Conservation (phyloP, 2,113 vertebrate genomes). For the Calonectris borealis region DNA sequence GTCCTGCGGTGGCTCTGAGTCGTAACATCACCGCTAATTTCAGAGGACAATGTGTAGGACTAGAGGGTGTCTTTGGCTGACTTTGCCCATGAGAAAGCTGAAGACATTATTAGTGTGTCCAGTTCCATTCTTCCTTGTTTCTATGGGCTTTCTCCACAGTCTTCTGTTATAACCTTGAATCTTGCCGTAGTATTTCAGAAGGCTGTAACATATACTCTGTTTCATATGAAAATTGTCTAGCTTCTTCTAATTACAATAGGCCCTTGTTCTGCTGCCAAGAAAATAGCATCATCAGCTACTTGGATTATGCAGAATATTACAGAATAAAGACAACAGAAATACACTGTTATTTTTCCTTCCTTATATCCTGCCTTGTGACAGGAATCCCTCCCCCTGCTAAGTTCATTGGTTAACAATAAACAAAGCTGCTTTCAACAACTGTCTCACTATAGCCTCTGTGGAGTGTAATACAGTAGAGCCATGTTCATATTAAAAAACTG, state of each 20-base stretch:
- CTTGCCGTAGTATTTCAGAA: not conserved
- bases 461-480: not conserved
- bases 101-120: not conserved
- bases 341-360: constrained; percentile 25
- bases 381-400: not conserved
- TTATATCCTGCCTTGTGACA: not conserved
- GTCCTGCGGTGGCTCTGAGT: not conserved
- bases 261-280: constrained; percentile 25
- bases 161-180: not conserved
- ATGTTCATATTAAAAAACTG: not conserved
- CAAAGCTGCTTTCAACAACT: constrained; percentile 10
- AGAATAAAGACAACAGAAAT: constrained; percentile 18
- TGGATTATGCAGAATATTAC: not conserved
- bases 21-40: not conserved
- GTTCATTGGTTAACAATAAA: constrained; percentile 14
- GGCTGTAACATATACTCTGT: not conserved
- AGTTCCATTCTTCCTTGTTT: not conserved
- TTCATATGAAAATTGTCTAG: not conserved
- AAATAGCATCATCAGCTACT: not conserved
- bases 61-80: not conserved
- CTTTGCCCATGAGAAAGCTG: not conserved
- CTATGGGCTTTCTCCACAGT: not conserved
- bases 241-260: not conserved
- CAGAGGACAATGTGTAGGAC: not conserved
- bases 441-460: not conserved